A percentile compares a stretch with the other conserved stretches of the same genome.
These are phyloP conservation scores for Bathynomus jamesi DNA, from an alignment of 1,140 invertebrate genomes.

Conservation along the genomic window DNA sequence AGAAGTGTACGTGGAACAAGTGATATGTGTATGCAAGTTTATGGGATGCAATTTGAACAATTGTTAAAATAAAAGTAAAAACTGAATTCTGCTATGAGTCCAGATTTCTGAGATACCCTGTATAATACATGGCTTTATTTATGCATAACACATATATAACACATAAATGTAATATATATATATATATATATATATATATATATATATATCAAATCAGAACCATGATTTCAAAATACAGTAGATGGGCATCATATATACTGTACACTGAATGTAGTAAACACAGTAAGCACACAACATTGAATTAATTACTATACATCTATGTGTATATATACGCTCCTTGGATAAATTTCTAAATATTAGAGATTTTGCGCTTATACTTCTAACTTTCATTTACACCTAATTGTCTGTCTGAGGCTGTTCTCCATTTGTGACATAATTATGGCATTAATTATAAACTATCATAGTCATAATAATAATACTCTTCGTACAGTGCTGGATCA, in stretches of 20 bases:
- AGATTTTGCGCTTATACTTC: neutral
- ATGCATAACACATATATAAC: neutral
- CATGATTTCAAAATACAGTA: neutral
- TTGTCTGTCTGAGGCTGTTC: neutral
- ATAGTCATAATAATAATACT: neutral
- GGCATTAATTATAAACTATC: neutral
- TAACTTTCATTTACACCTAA: neutral
- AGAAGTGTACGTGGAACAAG: no score
- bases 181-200: neutral
- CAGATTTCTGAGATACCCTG: no score
- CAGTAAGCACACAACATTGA: neutral
- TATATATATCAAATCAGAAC: neutral
- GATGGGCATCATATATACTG: neutral
- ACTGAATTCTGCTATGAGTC: no score
- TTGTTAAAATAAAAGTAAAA: no score
- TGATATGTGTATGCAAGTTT: no score
- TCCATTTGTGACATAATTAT: neutral
- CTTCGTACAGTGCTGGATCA: neutral
- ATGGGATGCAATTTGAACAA: no score
- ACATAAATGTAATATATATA: neutral
- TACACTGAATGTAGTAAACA: neutral
- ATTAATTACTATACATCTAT: neutral
- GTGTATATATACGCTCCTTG: neutral
- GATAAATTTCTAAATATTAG: neutral
- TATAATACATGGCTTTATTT: neutral